Conservation (phyloP, 2,113 vertebrate species). For the Hyperopisus bebe region DNA sequence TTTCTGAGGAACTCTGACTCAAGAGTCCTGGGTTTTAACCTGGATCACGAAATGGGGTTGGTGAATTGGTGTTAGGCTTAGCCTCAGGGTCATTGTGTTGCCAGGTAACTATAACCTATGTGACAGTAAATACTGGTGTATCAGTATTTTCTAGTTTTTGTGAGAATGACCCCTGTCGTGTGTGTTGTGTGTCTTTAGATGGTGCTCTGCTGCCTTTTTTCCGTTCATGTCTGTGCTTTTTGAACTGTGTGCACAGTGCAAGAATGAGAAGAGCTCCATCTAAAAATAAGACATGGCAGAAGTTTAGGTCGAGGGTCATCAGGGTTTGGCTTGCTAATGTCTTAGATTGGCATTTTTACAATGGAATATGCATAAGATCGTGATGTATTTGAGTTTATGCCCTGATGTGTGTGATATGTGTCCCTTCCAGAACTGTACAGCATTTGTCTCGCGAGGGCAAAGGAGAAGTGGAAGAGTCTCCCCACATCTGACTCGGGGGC, state of each 20-base stretch:
- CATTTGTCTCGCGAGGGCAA: conserved; percentile 84
- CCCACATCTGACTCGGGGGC: conserved; percentile 55
- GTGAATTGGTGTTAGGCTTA: not conserved
- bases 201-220: not conserved
- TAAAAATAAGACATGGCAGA: not conserved
- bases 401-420: not conserved
- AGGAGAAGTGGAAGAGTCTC: conserved; percentile 77
- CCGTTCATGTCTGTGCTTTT: not conserved
- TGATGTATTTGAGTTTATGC: not conserved
- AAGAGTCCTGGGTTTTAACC: not conserved
- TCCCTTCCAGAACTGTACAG: conserved; percentile 74
- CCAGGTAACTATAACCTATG: not conserved
- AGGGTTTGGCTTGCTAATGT: not conserved
- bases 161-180: not conserved
- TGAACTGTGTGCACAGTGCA: not conserved
- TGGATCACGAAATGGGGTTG: not conserved
- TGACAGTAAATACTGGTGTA: not conserved
- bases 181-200: not conserved
- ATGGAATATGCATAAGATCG: not conserved
- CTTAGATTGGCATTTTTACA: not conserved
- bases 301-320: not conserved
- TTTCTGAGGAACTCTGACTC: not conserved
- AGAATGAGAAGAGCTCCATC: not conserved
- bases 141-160: not conserved
- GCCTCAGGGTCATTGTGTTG: not conserved